Percentiles rank a stretch among this genome's conserved stretches.
Evolutionary conservation across 2,113 vertebrate genomes (phyloP).

Genomic region (Silurus glanis): DNA sequence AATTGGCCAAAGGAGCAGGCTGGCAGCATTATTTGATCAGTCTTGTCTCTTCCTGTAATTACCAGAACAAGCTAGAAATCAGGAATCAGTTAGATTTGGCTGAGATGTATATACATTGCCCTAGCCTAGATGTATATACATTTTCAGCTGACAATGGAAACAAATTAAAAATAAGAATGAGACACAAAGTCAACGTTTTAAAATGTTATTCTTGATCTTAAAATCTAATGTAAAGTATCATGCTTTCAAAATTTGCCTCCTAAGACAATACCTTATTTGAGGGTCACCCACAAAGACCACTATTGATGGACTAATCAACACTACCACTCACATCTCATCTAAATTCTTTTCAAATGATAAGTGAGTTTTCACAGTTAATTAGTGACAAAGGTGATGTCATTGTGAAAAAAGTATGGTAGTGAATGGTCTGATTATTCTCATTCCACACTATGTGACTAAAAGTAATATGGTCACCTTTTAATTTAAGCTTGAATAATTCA

Average conservation of each 20-base stretch:
- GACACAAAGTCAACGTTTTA: background rate
- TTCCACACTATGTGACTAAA: background rate
- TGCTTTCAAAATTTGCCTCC: background rate
- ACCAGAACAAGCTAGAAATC: conserved; percentile 13
- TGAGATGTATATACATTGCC: background rate
- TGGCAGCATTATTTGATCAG: conserved; percentile 35
- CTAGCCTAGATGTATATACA: background rate
- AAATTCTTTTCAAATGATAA: background rate
- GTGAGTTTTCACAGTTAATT: background rate
- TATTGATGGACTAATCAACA: background rate
- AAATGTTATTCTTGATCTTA: background rate
- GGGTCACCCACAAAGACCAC: background rate
- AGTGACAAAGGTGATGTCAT: background rate
- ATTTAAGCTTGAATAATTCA: background rate
- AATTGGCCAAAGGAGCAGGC: conserved; percentile 33
- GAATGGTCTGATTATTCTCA: background rate
- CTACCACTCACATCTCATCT: background rate
- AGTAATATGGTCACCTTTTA: background rate
- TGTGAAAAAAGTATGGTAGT: background rate
- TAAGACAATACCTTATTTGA: background rate
- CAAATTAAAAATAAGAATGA: background rate
- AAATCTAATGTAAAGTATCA: background rate
- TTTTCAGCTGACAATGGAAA: background rate
- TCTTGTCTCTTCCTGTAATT: conserved; percentile 30
- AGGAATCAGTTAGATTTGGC: background rate